A percentile compares a stretch with the other conserved stretches of the same genome.
phyloP scores from a whole-genome alignment of 2,888 invertebrate species.

The Periphyllus acericola region DNA sequence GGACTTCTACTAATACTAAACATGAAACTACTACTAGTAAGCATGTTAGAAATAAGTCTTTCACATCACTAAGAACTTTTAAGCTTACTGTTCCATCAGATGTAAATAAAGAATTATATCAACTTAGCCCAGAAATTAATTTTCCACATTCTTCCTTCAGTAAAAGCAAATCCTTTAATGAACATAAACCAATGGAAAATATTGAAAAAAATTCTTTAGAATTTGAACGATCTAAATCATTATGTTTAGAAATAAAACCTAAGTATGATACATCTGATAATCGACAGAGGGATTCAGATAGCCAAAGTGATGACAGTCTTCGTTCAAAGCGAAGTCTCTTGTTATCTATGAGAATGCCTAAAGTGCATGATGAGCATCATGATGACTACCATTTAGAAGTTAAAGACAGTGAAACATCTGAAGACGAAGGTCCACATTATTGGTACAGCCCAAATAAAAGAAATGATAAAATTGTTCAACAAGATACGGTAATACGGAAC shows the following conservation, averaged over 20 bases:
- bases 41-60: slow-evolving; percentile 55
- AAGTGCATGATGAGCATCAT: slow-evolving; percentile 56
- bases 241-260: slow-evolving; percentile 52
- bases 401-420: slow-evolving; percentile 56
- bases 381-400: slow-evolving; percentile 55
- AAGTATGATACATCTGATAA: slow-evolving; percentile 36
- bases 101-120: slow-evolving; percentile 53
- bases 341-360: slow-evolving; percentile 60
- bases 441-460: slow-evolving; percentile 60
- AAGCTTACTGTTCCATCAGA: slow-evolving; percentile 54
- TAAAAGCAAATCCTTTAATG: slow-evolving; percentile 58
- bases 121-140: slow-evolving; percentile 58
- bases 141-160: slow-evolving; percentile 54
- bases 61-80: slow-evolving; percentile 27
- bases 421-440: slow-evolving; percentile 56
- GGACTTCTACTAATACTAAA: slow-evolving; percentile 16
- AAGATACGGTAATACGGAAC: slow-evolving; percentile 48
- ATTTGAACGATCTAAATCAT: slow-evolving; percentile 59
- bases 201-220: slow-evolving; percentile 43
- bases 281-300: slow-evolving; percentile 56
- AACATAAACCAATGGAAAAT: slow-evolving; percentile 36
- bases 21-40: slow-evolving; percentile 11
- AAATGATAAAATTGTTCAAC: slow-evolving; percentile 54
- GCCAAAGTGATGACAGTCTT: slow-evolving; percentile 58
- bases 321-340: slow-evolving; percentile 56